phyloP scores from a whole-genome alignment of 1,140 invertebrate species.

The Forficula auricularia region DNA sequence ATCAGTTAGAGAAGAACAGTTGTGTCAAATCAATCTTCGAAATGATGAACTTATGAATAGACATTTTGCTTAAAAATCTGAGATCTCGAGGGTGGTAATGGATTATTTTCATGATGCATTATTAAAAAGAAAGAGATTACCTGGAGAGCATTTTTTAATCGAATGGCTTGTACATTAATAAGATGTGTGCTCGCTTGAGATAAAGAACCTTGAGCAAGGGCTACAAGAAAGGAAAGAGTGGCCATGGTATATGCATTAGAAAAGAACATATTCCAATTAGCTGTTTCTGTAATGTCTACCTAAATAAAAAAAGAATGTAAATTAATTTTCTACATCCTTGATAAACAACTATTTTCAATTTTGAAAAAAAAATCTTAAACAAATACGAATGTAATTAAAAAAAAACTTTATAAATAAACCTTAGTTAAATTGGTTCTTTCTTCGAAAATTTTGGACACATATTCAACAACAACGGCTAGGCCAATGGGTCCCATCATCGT shows the following conservation, averaged over 20 bases:
- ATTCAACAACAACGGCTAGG: constrained; percentile 52
- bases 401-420: neutral
- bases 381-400: neutral
- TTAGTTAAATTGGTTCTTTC: constrained; percentile 1
- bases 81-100: neutral
- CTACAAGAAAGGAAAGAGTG: constrained; percentile 46
- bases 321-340: too few species aligned
- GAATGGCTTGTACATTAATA: constrained; percentile 59
- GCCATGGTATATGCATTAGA: constrained; percentile 62
- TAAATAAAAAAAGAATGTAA: neutral
- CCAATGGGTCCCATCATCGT: constrained; percentile 58
- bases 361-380: too few species aligned
- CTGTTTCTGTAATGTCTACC: constrained; percentile 14
- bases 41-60: too few species aligned
- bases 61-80: constrained; percentile 5
- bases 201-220: constrained; percentile 54
- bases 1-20: too few species aligned
- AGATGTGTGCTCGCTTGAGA: constrained; percentile 73
- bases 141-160: constrained; percentile 61
- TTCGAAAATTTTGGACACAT: constrained; percentile 27
- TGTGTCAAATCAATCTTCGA: too few species aligned
- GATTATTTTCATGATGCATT: neutral
- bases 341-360: too few species aligned
- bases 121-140: constrained; percentile 23
- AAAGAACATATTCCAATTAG: constrained; percentile 39